Evolutionary conservation across 35 echinoderm and acorn worm species (phyloP).

Genomic region (Ophiothrix spiculata): DNA sequence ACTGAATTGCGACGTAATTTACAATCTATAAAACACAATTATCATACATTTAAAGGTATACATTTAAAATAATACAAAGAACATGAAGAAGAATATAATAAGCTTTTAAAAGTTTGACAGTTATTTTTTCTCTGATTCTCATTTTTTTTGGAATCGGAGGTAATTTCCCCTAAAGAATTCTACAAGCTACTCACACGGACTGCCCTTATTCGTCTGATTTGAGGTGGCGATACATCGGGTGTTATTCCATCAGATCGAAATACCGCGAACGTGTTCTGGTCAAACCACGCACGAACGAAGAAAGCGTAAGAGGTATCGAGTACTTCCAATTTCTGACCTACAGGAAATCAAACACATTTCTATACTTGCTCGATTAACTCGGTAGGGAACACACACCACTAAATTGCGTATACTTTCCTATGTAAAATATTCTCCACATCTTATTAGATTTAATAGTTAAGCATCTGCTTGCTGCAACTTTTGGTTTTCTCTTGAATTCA

Average conservation of each 20-base stretch:
- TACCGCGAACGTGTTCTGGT: neutral
- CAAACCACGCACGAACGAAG: slow-evolving; percentile 21
- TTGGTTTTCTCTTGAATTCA: neutral
- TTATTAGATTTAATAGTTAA: neutral
- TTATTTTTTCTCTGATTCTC: no score
- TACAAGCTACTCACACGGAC: neutral
- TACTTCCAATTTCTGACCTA: neutral
- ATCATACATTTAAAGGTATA: no score
- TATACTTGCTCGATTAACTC: neutral
- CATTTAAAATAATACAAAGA: no score
- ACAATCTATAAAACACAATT: no score
- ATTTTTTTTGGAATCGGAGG: no score
- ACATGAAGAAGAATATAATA: no score
- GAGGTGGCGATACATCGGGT: neutral
- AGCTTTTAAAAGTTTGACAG: no score
- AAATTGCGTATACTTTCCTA: no score
- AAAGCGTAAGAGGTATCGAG: neutral
- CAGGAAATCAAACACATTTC: neutral
- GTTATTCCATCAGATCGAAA: slow-evolving; percentile 26
- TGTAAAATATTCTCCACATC: neutral
- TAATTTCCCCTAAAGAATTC: neutral
- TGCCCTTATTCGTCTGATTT: neutral
- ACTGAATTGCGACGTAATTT: no score
- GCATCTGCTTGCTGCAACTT: neutral
- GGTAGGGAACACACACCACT: no score